Evolutionary conservation across 2,113 vertebrate species (phyloP).

Genomic region (Cavia porcellus): DNA sequence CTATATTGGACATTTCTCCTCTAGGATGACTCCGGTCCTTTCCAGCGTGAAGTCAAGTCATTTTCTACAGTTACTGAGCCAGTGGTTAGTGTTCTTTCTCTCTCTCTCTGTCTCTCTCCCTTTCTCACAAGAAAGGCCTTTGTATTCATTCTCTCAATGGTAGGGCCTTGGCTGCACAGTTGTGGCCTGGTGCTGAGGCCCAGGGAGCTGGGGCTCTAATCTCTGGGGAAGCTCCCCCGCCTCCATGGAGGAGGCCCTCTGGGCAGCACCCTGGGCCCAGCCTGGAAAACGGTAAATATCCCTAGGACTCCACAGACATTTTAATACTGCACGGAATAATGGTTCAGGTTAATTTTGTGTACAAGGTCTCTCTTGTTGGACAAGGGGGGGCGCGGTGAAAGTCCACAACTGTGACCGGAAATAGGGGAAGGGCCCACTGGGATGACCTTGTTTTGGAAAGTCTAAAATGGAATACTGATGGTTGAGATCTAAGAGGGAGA

Average conservation of each 20-base stretch:
- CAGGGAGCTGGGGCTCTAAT: background rate
- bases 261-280: background rate
- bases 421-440: conserved; percentile 16
- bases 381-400: conserved; percentile 54
- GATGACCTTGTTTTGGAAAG: conserved; percentile 80
- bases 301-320: background rate
- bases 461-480: conserved; percentile 75
- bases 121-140: background rate
- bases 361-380: conserved; percentile 67
- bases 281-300: conserved; percentile 44
- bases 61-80: conserved; percentile 67
- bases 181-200: background rate
- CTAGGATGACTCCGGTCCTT: background rate
- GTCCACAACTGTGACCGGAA: conserved; percentile 70
- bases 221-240: background rate
- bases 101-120: background rate
- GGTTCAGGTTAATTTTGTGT: conserved; percentile 58
- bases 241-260: background rate
- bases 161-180: conserved; percentile 54
- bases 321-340: conserved; percentile 49
- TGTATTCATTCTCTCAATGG: conserved; percentile 73
- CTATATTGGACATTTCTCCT: too few species aligned
- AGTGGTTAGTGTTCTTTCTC: background rate
- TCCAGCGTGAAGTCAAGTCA: conserved; percentile 53
- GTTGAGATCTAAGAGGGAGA: conserved; percentile 70